Evolutionary conservation across 2,113 vertebrate species (phyloP).

Genomic region (Cyphotilapia sp.): DNA sequence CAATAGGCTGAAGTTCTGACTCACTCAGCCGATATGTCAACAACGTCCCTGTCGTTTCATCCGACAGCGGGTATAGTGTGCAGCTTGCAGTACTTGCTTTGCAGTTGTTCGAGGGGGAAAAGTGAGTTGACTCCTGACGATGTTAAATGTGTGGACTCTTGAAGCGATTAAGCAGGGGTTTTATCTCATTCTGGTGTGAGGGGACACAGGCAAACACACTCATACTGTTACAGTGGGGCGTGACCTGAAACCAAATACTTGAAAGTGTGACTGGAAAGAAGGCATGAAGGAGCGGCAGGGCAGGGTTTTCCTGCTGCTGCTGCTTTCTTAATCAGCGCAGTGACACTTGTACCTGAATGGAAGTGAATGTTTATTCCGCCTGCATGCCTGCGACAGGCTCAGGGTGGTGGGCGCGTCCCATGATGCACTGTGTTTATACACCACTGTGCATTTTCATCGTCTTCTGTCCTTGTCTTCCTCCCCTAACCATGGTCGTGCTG

Average conservation of each 20-base stretch:
- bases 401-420: background rate
- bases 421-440: background rate
- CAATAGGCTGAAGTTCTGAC: background rate
- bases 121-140: background rate
- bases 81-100: background rate
- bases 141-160: background rate
- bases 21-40: background rate
- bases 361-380: background rate
- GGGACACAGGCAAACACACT: background rate
- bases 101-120: background rate
- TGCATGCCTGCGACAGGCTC: background rate
- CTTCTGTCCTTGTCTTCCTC: background rate
- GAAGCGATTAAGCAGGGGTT: background rate
- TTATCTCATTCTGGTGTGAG: background rate
- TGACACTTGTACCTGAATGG: background rate
- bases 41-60: background rate
- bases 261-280: background rate
- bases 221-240: background rate
- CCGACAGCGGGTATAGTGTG: rapidly evolving
- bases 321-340: background rate
- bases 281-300: constrained; percentile 22
- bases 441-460: background rate
- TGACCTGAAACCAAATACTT: background rate
- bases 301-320: background rate
- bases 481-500: background rate